Evolutionary conservation across 2,113 vertebrate species (phyloP).

Genomic region (Hippopotamus amphibius): DNA sequence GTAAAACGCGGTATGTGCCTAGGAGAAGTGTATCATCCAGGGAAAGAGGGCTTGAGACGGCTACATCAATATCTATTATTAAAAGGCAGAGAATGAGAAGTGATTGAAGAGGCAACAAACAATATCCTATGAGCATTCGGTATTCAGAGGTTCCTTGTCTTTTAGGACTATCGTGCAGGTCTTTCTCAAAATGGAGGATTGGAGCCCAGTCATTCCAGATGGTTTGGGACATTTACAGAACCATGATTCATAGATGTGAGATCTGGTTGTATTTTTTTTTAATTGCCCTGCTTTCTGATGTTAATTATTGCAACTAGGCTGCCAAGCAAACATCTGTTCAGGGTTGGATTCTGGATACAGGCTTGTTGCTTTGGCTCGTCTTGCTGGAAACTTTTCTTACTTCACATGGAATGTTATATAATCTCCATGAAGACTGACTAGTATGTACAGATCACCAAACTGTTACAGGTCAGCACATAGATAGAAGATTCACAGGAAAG

Average conservation of each 20-base stretch:
- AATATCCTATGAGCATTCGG: neutral
- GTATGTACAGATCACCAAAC: neutral
- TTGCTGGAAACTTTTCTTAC: constrained; percentile 61
- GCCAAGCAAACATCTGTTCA: constrained; percentile 78
- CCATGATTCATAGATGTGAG: constrained; percentile 64
- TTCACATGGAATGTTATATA: constrained; percentile 65
- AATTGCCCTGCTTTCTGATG: constrained; percentile 74
- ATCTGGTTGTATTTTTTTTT: constrained; percentile 61
- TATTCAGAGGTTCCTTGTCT: neutral
- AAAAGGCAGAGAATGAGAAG: constrained; percentile 26
- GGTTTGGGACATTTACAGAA: constrained; percentile 68
- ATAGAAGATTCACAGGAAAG: constrained; percentile 16
- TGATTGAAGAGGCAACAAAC: neutral
- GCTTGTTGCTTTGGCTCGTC: constrained; percentile 61
- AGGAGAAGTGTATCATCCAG: neutral
- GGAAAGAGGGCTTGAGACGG: neutral
- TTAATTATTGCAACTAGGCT: constrained; percentile 68
- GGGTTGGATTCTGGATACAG: constrained; percentile 53
- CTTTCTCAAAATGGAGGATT: constrained; percentile 47
- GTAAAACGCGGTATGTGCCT: neutral
- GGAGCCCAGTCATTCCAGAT: constrained; percentile 56
- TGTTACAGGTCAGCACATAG: neutral
- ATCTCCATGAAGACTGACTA: constrained; percentile 18
- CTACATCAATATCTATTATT: neutral
- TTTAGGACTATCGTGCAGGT: neutral